Base-by-base conservation (phyloP, 1,140 invertebrate species). In the Lanistes nyassanus region DNA sequence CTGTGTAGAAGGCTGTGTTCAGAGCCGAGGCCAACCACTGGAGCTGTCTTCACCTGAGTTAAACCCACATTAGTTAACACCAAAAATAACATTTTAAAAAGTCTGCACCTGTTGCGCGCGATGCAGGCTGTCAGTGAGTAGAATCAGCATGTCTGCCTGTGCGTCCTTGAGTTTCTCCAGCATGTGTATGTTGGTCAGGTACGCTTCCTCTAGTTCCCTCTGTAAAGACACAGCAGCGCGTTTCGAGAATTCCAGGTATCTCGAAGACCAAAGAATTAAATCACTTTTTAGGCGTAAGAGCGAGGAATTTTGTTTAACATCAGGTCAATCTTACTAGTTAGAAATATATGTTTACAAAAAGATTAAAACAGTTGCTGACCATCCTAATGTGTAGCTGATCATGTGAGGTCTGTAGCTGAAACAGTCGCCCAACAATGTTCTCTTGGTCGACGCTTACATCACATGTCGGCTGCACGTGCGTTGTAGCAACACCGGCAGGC, bases 121-220 rank as follows among this genome's bases (percentile, higher is more conserved):
- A 47, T 47, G 42, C 42, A 13, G 42, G 23, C n/a, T n/a, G 53
- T n/a, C 51, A 26, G 36, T 70, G 6, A 72, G 56, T 11, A 72
- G 55, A 26, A 55, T 55, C 37, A 72, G 31, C 70, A 72, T 72
- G 56, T 26, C 23, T 4, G 70, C 70, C 70, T 72, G 70, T 37
- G 70, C 37, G 31, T 36, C 70, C 13, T 55, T 55, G 34, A 72
- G 70, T 26, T 31, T 37, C 37, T 72, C 70, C 53, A 72, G 56
- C 26, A 55, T 16, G 19, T 72, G 37, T 0, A 56, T 56, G 36
- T 42, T 72, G 55, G 31, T 72, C 34, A n/a, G 34, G 55, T 58
- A 72, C 9, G 70, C 55, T 16, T 34, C 37, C 37, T 72, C 70
- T 26, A 72, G 56, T 16, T 72, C 70, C 6, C 36, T 72, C 70